Base-by-base conservation (phyloP, 2,797 vertebrate species). In the Hydrolagus colliei region DNA sequence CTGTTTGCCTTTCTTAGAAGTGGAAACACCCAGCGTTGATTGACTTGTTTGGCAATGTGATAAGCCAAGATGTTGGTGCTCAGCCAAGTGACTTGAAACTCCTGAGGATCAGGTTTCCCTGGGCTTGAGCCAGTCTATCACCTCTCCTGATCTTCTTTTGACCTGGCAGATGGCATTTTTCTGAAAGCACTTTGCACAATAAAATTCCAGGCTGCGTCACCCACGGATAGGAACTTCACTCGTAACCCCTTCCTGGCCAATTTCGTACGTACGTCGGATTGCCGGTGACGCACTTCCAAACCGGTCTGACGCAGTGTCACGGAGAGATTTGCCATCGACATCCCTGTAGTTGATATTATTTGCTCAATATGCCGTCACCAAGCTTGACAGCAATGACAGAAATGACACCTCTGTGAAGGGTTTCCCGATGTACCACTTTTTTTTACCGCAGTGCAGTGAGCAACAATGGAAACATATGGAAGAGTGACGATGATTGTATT, bases 11-110 rank as follows among this genome's bases (percentile, higher is more conserved):
- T 90, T 88, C 88, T 90, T 67, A 0, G 88, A 89, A 85, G 22
- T 89, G 89, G 88, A 90, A 91, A 91, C 87, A 90, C 86, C 87
- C 4, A 1, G 88, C 86, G 88, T 84, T 90, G 89, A 90, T 3
- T 71, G 91, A 89, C 67, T 13, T 0, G 85, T 82, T 87, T 73
- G 86, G 88, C 88, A 87, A 88, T 87, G 87, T 52, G 89, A 92
- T 90, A 91, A 91, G 4, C 86, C 88, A 88, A 87, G 13, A 9
- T 27, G 71, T 18, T 35, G 80, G 87, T 86, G 71, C 2, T 7
- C 86, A 63, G 89, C 88, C 87, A 88, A 86, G 11, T 7, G 88
- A 62, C 61, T 0, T 0, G 85, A 72, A 86, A 76, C 72, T 85
- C 59, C 87, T 75, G 85, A 9, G 8, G 86, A 77, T 87, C 86